Evolutionary conservation across 2,797 vertebrate species (phyloP), one percentile per base, ranked within the genome.

Genomic region (Peromyscus eremicus): DNA sequence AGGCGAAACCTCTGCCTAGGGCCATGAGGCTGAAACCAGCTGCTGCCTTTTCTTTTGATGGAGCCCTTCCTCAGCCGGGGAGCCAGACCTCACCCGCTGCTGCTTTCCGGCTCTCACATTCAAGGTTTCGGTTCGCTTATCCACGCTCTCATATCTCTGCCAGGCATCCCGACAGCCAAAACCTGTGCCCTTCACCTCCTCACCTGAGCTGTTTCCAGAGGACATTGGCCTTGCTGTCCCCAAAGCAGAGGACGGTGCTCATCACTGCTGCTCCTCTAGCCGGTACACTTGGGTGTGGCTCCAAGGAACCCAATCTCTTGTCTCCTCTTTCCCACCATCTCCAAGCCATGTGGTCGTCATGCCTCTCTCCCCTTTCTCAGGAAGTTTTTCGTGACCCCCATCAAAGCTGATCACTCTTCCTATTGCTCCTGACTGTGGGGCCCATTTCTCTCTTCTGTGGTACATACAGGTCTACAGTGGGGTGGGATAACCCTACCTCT

Each of bases 311-410:
- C 6, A 1, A 13, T 55, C 40, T 52, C 85, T 40, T 71, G 62
- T 49, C 34, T 46, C 1, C 79, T 66, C 25, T 19, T 12, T 3
- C 43, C 71, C 16, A 8, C 14, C 4, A 1, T 91, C 64, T 52
- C 68, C 1, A 43, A 2, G 13, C 62, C 7, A 0, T 4, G 2
- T 11, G 46, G 17, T 40, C 60, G 8, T 73, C n/a, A 29, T 23
- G 64, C 46, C 40, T 46, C 14, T 23, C 21, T 70, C n/a, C 70
- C 49, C 13, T 43, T 37, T 75, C 66, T 71, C 21, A 13, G 25
- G 25, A 84, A 87, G 5, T 85, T 89, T 49, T 52, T 60, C 40
- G 62, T 16, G 46, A 75, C n/a, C 16, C 32, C 32, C 66, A 7
- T 80, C 4, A 75, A 32, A 86, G 68, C 16, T 14, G 4, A 29